Evolutionary conservation across 2,888 invertebrate species (phyloP).

Genomic region (Cinara cedri): DNA sequence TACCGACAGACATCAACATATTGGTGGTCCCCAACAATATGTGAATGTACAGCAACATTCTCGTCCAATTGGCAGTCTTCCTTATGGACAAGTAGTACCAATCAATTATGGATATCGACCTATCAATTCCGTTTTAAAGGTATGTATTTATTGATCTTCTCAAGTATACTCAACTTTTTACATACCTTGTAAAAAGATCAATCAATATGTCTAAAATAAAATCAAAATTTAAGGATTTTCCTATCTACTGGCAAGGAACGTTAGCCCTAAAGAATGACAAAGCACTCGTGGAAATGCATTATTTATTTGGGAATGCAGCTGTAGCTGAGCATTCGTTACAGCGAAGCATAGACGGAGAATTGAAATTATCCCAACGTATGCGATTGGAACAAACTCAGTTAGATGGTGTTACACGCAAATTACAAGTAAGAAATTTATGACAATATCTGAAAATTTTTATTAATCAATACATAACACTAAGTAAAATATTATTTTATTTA

Average conservation of each 20-base stretch:
- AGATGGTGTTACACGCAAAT: slow-evolving; percentile 93
- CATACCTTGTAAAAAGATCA: background rate
- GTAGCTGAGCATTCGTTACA: slow-evolving; percentile 90
- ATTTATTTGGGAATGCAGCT: slow-evolving; percentile 89
- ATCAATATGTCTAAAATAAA: background rate
- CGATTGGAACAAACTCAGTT: slow-evolving; percentile 93
- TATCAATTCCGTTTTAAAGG: slow-evolving; percentile 36
- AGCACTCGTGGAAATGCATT: slow-evolving; percentile 98
- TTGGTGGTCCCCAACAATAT: slow-evolving; percentile 31
- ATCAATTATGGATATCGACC: slow-evolving; percentile 47
- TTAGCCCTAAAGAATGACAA: slow-evolving; percentile 95
- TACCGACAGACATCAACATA: slow-evolving; percentile 29
- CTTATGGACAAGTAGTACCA: slow-evolving; percentile 45
- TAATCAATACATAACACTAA: background rate
- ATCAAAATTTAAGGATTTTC: slow-evolving; percentile 76
- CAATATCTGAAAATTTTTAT: background rate
- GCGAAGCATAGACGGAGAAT: slow-evolving; percentile 75
- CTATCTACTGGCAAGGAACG: slow-evolving; percentile 96
- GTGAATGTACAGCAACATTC: slow-evolving; percentile 13
- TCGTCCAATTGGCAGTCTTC: slow-evolving; percentile 50
- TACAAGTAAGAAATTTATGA: slow-evolving; percentile 74
- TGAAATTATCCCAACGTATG: slow-evolving; percentile 97
- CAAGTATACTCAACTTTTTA: no score
- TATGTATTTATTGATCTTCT: background rate
- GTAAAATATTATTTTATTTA: slow-evolving; percentile 11